Evolutionary conservation across 2,888 invertebrate species (phyloP).

Genomic region (Isoperla grammatica): DNA sequence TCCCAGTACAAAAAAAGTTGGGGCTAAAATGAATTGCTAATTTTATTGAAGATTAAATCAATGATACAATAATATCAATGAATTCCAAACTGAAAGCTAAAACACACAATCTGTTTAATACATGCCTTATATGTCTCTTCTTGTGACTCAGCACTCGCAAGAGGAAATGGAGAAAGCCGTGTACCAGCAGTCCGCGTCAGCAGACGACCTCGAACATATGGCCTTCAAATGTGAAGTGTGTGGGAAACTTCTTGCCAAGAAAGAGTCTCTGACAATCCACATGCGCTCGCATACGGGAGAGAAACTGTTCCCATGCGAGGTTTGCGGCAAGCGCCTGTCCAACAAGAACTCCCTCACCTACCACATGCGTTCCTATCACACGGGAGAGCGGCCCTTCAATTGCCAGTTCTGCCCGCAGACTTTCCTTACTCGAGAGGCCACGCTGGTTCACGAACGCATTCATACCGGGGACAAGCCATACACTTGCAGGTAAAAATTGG

Average conservation of each 20-base stretch:
- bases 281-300: conserved; percentile 36
- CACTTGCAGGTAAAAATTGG: conserved; percentile 22
- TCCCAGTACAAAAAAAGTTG: too few species aligned
- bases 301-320: conserved; percentile 30
- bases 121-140: too few species aligned
- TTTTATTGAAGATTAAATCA: too few species aligned
- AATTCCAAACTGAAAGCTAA: too few species aligned
- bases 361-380: conserved; percentile 44
- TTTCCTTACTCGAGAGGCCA: conserved; percentile 43
- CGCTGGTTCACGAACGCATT: conserved; percentile 42
- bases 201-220: conserved; percentile 30
- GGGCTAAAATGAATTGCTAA: too few species aligned
- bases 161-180: conserved; percentile 37
- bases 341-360: conserved; percentile 39
- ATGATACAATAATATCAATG: too few species aligned
- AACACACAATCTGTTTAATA: too few species aligned
- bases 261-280: conserved; percentile 36
- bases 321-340: conserved; percentile 39
- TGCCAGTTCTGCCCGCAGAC: conserved; percentile 44
- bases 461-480: conserved; percentile 43
- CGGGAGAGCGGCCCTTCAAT: conserved; percentile 42
- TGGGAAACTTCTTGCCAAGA: conserved; percentile 36
- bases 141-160: conserved; percentile 36
- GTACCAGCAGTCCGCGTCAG: conserved; percentile 22
- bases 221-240: conserved; percentile 38